phyloP scores from a whole-genome alignment of 2,797 vertebrate genomes.

The Kryptopterus vitreolus region DNA sequence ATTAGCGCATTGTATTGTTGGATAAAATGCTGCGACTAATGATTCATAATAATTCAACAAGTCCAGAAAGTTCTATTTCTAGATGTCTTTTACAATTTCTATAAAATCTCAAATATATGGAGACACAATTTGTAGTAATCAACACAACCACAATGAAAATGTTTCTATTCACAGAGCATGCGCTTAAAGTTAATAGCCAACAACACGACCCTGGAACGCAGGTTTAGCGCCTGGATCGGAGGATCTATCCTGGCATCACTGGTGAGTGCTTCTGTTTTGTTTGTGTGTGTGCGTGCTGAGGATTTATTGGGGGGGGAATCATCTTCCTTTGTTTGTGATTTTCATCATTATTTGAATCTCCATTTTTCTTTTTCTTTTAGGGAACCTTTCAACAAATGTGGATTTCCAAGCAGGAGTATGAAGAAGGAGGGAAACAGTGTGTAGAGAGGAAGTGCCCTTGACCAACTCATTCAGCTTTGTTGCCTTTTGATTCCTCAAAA shows the following conservation, averaged over 20 bases:
- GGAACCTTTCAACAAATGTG: constrained; percentile 99
- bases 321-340: background rate
- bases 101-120: background rate
- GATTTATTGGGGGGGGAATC: too few relatives aligned
- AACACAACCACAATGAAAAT: background rate
- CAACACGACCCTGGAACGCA: constrained; percentile 94
- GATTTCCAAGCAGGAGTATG: constrained; percentile 99
- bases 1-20: background rate
- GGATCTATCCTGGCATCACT: constrained; percentile 96
- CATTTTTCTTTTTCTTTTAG: too few relatives aligned
- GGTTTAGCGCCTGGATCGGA: constrained; percentile 98
- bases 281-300: background rate
- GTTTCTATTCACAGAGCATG: constrained; percentile 83
- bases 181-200: constrained; percentile 96
- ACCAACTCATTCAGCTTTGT: constrained; percentile 55
- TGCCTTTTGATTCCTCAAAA: constrained; percentile 45
- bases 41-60: background rate
- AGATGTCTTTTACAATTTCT: background rate
- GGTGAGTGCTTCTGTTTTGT: constrained; percentile 71
- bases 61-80: background rate
- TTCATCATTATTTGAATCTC: background rate
- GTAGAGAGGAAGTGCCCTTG: constrained; percentile 98
- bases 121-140: too few relatives aligned
- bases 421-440: constrained; percentile 98
- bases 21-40: background rate